phyloP scores from a whole-genome alignment of 2,888 invertebrate species.

The Neoitamus cyanurus region DNA sequence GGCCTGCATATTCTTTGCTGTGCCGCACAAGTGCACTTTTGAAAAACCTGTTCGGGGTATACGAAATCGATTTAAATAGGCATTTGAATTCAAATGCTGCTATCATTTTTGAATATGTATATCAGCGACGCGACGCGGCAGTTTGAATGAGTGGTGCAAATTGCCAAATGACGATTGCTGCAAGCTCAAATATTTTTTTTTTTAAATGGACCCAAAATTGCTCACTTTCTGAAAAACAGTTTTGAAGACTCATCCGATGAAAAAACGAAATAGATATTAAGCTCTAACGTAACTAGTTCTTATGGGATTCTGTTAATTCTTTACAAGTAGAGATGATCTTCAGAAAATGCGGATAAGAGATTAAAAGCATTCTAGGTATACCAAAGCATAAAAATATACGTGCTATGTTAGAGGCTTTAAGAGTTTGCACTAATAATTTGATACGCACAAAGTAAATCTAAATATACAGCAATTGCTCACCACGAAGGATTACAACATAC shows the following conservation, averaged over 20 bases:
- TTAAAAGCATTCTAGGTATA: too few species aligned
- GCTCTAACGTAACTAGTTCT: too few species aligned
- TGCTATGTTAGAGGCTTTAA: not conserved
- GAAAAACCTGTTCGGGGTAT: not conserved
- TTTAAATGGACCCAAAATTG: too few species aligned
- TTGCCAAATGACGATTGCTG: not conserved
- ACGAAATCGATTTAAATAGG: not conserved
- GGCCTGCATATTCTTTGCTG: not conserved
- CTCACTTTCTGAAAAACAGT: too few species aligned
- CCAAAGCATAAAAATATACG: not conserved
- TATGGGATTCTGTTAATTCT: too few species aligned
- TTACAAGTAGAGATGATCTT: too few species aligned
- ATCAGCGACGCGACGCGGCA: not conserved
- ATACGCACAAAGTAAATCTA: not conserved
- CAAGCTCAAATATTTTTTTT: not conserved
- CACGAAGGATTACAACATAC: not conserved
- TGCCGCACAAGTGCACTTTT: not conserved
- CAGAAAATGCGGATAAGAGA: too few species aligned
- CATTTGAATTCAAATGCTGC: not conserved
- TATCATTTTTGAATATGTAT: not conserved
- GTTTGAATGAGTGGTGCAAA: not conserved
- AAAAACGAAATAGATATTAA: too few species aligned
- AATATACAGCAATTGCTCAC: not conserved
- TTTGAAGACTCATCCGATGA: too few species aligned
- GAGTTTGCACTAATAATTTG: not conserved